Evolutionary conservation across 2,113 vertebrate genomes (phyloP), one percentile per base, ranked within the genome.

Genomic region (Notothenia rossii): DNA sequence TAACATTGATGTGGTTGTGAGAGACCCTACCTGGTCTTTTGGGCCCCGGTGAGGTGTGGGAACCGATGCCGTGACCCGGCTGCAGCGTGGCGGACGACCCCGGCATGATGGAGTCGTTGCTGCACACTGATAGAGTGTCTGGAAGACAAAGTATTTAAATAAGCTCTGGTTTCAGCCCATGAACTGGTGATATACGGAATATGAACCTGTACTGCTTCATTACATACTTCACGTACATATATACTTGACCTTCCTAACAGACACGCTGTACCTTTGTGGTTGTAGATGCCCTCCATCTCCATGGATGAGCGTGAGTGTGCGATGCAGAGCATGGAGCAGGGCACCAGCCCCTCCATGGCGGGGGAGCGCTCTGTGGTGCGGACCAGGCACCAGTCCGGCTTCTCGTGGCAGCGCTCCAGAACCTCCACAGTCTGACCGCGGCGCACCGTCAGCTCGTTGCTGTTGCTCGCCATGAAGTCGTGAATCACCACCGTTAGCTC

Each of bases 201-300:
- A 29, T 29, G 0, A 29, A 29, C 29, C 29, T 29, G 29, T 29
- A 29, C 29, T 29, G 29, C 29, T 29, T 29, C 29, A 29, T 29
- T 29, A 29, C 29, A 29, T 29, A 29, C 29, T 3, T 22, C 22
- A 22, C 22, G 22, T 22, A 22, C 22, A 22, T 22, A 22, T 4
- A 29, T 29, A 29, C 7, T 40, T 40, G 36, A 40, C 22, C 22
- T 48, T 18, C 36, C 18, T 50, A 12, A 43, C 20, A 48, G 29
- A 49, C 54, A 15, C 46, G 2, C 20, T 25, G 13, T 94, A 98
- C 98, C 98, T 97, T 98, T 99, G 94, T 99, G 98, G 93, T 99
- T 99, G 86, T 97, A 99, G 91, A 99, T 98, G 66, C 98, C 98
- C 87, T 99, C 98, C 98, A 99, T 99, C 89, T 99, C 98, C 98